These are phyloP conservation scores for Burhinus bistriatus DNA, from an alignment of 2,113 vertebrate species.

Conservation along the genomic window DNA sequence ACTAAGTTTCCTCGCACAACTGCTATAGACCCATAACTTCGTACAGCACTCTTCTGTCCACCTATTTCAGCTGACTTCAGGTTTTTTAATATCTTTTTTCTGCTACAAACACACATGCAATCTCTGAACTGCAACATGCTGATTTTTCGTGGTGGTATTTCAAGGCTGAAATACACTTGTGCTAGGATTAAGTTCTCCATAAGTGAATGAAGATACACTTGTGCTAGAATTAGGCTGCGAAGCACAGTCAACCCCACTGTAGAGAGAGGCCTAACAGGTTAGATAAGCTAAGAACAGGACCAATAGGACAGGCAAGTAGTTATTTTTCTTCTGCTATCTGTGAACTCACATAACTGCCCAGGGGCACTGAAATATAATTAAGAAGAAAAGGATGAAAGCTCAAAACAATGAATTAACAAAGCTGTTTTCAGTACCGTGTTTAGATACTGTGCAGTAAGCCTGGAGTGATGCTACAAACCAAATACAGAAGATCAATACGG, in stretches of 20 bases:
- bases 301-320: neutral
- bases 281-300: neutral
- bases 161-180: neutral
- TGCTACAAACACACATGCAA: neutral
- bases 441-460: neutral
- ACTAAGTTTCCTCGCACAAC: neutral
- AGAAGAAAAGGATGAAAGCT: neutral
- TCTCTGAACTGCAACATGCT: neutral
- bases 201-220: neutral
- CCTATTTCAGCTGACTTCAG: neutral
- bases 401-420: neutral
- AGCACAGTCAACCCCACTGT: neutral
- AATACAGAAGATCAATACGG: neutral
- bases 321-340: neutral
- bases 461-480: neutral
- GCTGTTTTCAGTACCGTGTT: neutral
- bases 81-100: neutral
- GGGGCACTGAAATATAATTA: neutral
- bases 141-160: neutral
- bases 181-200: neutral
- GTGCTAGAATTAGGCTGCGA: neutral
- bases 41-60: neutral
- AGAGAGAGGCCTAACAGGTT: neutral
- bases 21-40: neutral
- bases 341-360: neutral